Evolutionary conservation across 2,113 vertebrate species (phyloP).

Genomic region (Brachypodius melanocephalos): DNA sequence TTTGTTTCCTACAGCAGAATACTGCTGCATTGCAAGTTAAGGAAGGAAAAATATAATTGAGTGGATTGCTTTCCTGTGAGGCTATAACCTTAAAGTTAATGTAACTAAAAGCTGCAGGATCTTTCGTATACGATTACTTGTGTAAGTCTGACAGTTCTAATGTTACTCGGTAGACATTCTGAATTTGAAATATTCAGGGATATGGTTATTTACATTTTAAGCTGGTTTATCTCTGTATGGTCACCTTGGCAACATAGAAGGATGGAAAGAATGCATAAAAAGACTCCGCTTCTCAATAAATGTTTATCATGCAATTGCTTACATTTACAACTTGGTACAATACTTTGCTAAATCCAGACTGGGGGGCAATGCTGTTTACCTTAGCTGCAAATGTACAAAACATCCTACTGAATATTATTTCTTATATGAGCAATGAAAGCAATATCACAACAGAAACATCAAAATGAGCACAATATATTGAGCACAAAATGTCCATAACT

Average conservation of each 20-base stretch:
- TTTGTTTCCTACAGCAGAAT: background rate
- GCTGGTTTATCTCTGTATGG: conserved; percentile 15
- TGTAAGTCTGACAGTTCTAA: conserved; percentile 28
- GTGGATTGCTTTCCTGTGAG: background rate
- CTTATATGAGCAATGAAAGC: background rate
- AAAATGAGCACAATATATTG: background rate
- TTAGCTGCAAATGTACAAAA: background rate
- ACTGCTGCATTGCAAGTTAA: background rate
- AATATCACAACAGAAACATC: background rate
- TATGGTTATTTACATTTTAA: conserved; percentile 46
- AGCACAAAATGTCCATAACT: background rate
- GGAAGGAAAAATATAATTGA: background rate
- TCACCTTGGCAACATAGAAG: conserved; percentile 31
- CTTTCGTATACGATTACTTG: conserved; percentile 12
- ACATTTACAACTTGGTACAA: background rate
- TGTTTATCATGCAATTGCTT: background rate
- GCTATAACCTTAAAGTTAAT: conserved; percentile 17
- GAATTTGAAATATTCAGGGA: conserved; percentile 28
- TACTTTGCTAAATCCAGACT: background rate
- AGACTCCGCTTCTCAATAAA: background rate
- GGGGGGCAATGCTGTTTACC: background rate
- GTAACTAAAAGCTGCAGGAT: conserved; percentile 12
- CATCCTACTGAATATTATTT: background rate
- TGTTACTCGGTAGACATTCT: conserved; percentile 19
- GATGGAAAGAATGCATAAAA: background rate